These are phyloP conservation scores for Rutilus rutilus DNA, from an alignment of 2,113 vertebrate species.

Conservation along the genomic window DNA sequence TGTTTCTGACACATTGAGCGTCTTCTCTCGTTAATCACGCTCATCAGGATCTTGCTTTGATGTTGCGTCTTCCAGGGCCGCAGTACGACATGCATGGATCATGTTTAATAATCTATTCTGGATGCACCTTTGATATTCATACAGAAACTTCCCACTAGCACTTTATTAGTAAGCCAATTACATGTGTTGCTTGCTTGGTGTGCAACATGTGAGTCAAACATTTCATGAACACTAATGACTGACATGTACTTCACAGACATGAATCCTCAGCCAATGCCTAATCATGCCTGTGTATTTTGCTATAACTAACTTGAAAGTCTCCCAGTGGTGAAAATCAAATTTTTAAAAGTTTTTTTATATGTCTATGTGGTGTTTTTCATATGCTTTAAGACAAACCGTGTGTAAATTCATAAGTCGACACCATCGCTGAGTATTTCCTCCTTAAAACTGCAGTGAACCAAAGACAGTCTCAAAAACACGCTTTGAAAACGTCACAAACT, in stretches of 20 bases:
- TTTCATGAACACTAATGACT: not conserved
- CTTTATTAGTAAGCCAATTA: constrained; percentile 11
- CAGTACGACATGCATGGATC: not conserved
- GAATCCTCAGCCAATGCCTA: not conserved
- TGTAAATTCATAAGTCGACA: too few relatives aligned
- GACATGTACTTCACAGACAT: not conserved
- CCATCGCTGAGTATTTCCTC: too few relatives aligned
- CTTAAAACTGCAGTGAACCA: too few relatives aligned
- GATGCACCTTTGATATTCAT: not conserved
- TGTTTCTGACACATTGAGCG: not conserved
- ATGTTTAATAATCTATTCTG: constrained; percentile 9
- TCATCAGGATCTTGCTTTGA: constrained; percentile 25
- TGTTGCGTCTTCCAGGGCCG: not conserved
- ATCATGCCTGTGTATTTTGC: not conserved
- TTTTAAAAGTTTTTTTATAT: too few relatives aligned
- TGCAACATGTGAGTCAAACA: not conserved
- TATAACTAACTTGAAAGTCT: too few relatives aligned
- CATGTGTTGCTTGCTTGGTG: not conserved
- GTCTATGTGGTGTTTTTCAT: too few relatives aligned
- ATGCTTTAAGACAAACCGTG: too few relatives aligned
- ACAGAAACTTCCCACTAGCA: not conserved
- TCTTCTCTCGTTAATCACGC: not conserved
- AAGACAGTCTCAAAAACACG: too few relatives aligned
- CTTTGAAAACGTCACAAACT: too few relatives aligned
- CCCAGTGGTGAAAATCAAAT: too few relatives aligned